Evolutionary conservation across 2,797 vertebrate genomes (phyloP).

Genomic region (Sebastes iracundus): DNA sequence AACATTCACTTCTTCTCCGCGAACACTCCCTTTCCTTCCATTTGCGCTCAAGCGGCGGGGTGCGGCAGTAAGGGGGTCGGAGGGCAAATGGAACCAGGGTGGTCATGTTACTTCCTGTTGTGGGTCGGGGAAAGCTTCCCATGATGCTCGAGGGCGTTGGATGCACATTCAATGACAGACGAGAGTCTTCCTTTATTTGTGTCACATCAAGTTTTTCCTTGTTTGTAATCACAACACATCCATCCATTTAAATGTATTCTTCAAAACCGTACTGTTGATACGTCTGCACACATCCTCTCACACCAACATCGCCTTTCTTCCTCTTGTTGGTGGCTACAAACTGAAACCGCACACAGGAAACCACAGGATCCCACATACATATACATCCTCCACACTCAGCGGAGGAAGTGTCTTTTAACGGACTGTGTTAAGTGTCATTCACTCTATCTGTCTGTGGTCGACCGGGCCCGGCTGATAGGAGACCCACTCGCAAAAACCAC

Average conservation of each 20-base stretch:
- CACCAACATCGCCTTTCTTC: conserved; percentile 13
- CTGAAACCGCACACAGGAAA: conserved; percentile 58
- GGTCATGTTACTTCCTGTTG: conserved; percentile 56
- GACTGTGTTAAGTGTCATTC: conserved; percentile 57
- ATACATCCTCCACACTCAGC: conserved; percentile 11
- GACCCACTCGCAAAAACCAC: background rate
- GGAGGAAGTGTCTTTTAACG: conserved; percentile 48
- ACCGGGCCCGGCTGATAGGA: conserved; percentile 9
- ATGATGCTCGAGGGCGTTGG: conserved; percentile 6
- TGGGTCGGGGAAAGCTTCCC: conserved; percentile 24
- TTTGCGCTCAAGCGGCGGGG: background rate
- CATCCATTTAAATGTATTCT: background rate
- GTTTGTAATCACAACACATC: conserved; percentile 26
- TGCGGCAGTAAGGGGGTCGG: conserved; percentile 12
- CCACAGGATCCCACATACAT: conserved; percentile 27
- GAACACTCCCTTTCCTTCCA: conserved; percentile 55
- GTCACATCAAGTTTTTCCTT: background rate
- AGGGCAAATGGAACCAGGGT: conserved; percentile 28
- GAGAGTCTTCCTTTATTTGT: background rate
- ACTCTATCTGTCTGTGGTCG: conserved; percentile 44
- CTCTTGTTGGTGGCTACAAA: conserved; percentile 26
- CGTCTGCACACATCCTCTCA: conserved; percentile 37
- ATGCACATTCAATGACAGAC: conserved; percentile 27
- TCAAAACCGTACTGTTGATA: background rate
- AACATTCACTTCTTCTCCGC: conserved; percentile 28